Evolutionary conservation across 2,888 invertebrate genomes (phyloP), one percentile per base, ranked within the genome.

Genomic region (Himalopsyche japonica): DNA sequence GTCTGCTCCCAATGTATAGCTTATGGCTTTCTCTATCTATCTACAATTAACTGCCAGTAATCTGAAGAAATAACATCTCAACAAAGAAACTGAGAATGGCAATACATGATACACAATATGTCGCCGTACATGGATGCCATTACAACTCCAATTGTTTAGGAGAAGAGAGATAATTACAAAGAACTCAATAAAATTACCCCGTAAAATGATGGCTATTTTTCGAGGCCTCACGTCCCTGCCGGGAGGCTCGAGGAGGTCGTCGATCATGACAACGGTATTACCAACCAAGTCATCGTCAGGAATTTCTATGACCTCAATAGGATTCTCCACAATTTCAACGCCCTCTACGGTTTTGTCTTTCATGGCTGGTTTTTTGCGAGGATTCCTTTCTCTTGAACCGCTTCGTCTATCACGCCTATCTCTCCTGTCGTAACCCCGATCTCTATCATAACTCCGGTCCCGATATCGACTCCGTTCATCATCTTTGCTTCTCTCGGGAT

Each of bases 201-300:
- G 93, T 80, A 99, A 91, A 88, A 99, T 96, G 84, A 98, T 95
- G 43, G 97, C 97, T 88, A 99, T 95, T 90, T 94, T 94, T 15
- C 93, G 93, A 27, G 98, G 97, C 88, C 99, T 94, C 88, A 94
- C 95, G 85, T 93, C 92, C 79, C 98, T 93, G 10, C 97, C 97
- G 2, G 98, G 98, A 30, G 93, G 90, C 89, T 94, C 94, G 79
- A 98, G 91, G 85, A 99, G 91, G 89, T 98, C 98, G 89, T 98
- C 97, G 88, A 98, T 95, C 90, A 93, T 93, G 49, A 95, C 70
- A 70, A 70, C 15, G 15, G 86, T 76, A 82, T 89, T 87, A 88
- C 88, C 85, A 87, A 89, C 10, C 86, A 87, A 86, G 77, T 87
- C 86, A 64, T 87, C 83, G 79, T 87, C 88, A 0, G 70, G 70